A percentile compares a stretch with the other conserved stretches of the same genome.
phyloP scores from a whole-genome alignment of 2,113 vertebrate species.

The Chionomys nivalis region DNA sequence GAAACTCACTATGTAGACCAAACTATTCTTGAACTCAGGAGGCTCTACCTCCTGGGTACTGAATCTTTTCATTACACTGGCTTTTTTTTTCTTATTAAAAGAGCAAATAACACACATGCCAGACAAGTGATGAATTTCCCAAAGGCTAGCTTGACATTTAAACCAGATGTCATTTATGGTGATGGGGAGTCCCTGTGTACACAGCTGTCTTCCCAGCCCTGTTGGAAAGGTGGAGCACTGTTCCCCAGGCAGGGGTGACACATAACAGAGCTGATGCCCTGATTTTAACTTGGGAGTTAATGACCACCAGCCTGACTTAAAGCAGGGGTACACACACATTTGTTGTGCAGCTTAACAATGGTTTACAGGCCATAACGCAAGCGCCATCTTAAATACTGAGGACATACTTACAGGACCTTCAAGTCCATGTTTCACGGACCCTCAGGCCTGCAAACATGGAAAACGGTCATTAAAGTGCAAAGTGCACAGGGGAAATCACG shows the following conservation, averaged over 20 bases:
- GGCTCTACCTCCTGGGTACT: background rate
- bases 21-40: background rate
- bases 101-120: background rate
- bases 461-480: background rate
- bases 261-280: background rate
- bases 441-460: background rate
- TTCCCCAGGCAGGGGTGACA: background rate
- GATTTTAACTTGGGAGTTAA: background rate
- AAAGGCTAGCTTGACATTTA: background rate
- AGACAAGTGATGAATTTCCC: background rate
- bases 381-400: rapidly evolving
- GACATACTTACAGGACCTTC: background rate
- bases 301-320: background rate
- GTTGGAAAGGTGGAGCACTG: background rate
- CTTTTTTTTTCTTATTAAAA: background rate
- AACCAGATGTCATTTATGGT: background rate
- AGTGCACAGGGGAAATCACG: background rate
- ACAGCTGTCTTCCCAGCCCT: background rate
- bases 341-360: background rate
- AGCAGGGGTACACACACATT: background rate
- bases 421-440: background rate
- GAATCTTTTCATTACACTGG: background rate
- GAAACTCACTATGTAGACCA: background rate
- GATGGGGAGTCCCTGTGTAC: rapidly evolving
- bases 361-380: background rate